Base-by-base conservation (phyloP, 64 coral and sea anemone species). In the Orbicella faveolata region DNA sequence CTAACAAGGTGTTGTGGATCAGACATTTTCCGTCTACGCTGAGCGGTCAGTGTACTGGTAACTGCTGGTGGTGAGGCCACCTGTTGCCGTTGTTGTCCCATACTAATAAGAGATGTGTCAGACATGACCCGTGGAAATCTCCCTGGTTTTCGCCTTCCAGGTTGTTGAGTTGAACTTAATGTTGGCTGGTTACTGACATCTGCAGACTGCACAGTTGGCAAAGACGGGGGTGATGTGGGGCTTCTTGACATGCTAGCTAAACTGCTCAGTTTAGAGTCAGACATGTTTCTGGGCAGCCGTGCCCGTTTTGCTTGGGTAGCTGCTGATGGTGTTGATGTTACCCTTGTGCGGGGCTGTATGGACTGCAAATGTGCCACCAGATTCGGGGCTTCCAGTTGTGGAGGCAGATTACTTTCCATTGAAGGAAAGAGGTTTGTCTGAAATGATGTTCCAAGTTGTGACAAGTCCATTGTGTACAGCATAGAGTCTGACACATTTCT, bases 401-500 rank as follows among this genome's bases (percentile, higher is more conserved):
- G 79, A 7, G 95, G 92, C 61, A 97, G 63, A 59, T 91, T 87
- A 73, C 76, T 87, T 66, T 97, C 95, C 57, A 93, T 73, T 36
- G 91, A 94, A 0, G 88, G 92, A 86, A 90, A 89, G 4, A 94
- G 52, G 70, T 81, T 89, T 77, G 92, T 89, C 36, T 89, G 83
- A 36, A 97, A 84, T 51, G 95, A 78, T 23, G 89, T 76, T 59
- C 77, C 89, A 88, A 97, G 89, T 34, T 94, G 91, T 20, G 91
- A 94, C 18, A 87, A 48, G 75, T 97, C 95, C 92, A 97, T 97
- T 23, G 88, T 94, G 41, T 93, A 97, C 36, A 97, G 62, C 79
- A 94, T 92, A 9, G 88, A 81, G 66, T 97, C 95, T 19, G 95
- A 97, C 0, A 97, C 95, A 90, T 97, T 97, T 57, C 95, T 90